These are phyloP conservation scores for Alectoris magna DNA, from an alignment of 2,797 vertebrate genomes.

Conservation along the genomic window DNA sequence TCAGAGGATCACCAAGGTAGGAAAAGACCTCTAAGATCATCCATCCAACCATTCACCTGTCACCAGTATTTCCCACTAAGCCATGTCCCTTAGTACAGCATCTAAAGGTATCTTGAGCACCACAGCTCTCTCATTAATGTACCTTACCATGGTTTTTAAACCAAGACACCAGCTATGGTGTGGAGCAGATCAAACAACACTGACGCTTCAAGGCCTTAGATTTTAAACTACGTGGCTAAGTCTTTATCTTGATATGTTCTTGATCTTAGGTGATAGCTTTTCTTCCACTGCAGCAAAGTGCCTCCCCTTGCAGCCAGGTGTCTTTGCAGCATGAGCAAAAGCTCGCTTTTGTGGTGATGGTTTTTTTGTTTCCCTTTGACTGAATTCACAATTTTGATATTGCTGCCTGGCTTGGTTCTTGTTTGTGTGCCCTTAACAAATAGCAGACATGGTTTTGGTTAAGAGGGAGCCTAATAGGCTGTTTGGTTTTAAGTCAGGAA, in stretches of 20 bases:
- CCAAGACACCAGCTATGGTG: accelerated
- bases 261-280: not conserved
- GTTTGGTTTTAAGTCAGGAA: not conserved
- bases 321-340: not conserved
- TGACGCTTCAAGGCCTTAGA: not conserved
- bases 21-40: no score
- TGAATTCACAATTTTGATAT: not conserved
- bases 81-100: no score
- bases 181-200: not conserved
- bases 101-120: no score
- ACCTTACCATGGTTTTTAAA: not conserved
- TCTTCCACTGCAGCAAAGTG: not conserved
- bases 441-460: not conserved
- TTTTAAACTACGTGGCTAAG: not conserved
- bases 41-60: no score
- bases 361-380: not conserved
- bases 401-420: not conserved
- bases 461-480: not conserved
- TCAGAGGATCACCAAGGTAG: no score
- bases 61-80: no score
- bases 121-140: not conserved
- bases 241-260: not conserved
- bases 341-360: not conserved
- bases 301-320: not conserved
- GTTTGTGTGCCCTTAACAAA: not conserved